Conservation (phyloP, 2,113 vertebrate genomes). For the Neogobius melanostomus region DNA sequence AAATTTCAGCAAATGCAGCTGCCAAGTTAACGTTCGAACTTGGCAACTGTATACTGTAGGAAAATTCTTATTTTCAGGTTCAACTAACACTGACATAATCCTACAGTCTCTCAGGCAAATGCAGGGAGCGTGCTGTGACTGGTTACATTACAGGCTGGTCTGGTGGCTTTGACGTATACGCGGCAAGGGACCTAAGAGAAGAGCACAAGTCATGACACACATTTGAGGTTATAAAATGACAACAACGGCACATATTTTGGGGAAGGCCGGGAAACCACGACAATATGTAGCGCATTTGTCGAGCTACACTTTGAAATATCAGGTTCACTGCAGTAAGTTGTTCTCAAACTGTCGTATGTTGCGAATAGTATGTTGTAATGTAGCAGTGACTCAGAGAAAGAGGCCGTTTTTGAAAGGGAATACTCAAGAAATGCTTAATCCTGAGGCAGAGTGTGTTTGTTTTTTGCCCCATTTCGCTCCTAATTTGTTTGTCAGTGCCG, state of each 20-base stretch:
- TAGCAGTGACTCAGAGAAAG: background rate
- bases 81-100: background rate
- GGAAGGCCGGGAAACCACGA: too few relatives aligned
- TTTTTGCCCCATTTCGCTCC: background rate
- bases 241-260: too few relatives aligned
- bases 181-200: background rate
- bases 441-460: background rate
- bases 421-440: too few relatives aligned
- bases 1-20: too few relatives aligned
- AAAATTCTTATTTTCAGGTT: background rate
- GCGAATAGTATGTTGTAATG: background rate
- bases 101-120: background rate
- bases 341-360: too few relatives aligned
- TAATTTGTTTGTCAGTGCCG: background rate
- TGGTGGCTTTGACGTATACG: background rate
- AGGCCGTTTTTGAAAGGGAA: background rate
- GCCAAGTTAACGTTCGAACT: too few relatives aligned
- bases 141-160: background rate
- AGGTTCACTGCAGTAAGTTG: too few relatives aligned
- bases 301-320: too few relatives aligned
- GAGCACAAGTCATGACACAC: too few relatives aligned
- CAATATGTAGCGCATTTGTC: too few relatives aligned
- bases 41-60: too few relatives aligned
- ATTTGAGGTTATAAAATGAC: too few relatives aligned
- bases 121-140: background rate